Evolutionary conservation across 1,140 invertebrate species (phyloP).

Genomic region (Dendroctonus ponderosae): DNA sequence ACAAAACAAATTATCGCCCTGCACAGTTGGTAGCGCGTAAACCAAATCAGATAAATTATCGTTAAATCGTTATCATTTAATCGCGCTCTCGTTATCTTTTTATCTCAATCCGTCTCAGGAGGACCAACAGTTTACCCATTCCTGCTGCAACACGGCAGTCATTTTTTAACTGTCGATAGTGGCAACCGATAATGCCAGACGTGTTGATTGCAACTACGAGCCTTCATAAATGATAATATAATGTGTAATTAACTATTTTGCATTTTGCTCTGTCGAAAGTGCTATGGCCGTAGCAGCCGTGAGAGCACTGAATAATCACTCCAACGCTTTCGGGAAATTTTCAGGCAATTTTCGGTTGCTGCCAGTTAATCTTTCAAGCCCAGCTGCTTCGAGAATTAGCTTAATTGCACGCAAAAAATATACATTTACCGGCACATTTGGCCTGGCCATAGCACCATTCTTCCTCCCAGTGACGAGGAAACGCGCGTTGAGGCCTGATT

Average conservation of each 20-base stretch:
- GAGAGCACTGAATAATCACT: no score
- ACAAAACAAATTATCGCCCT: no score
- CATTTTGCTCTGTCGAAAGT: not conserved
- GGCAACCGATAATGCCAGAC: conserved; percentile 24
- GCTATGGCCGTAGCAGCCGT: no score
- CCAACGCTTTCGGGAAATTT: no score
- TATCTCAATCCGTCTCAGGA: conserved; percentile 26
- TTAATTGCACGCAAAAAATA: no score
- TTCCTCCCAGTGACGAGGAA: no score
- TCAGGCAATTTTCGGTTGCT: no score
- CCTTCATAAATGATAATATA: conserved; percentile 26
- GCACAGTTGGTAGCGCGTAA: conserved; percentile 5
- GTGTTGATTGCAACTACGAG: conserved; percentile 26
- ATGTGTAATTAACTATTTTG: conserved; percentile 30
- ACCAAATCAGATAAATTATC: conserved; percentile 28
- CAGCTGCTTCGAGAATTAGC: no score
- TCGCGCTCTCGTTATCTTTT: conserved; percentile 15
- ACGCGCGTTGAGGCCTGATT: no score
- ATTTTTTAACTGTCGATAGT: conserved; percentile 30
- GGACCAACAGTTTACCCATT: conserved; percentile 28
- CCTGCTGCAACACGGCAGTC: conserved; percentile 11
- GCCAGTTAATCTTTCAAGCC: no score
- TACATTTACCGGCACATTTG: no score
- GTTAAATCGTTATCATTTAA: conserved; percentile 26
- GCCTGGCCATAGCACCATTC: no score